Base-by-base conservation (phyloP, 2,888 invertebrate species). In the Leptinotarsa tumamoca region DNA sequence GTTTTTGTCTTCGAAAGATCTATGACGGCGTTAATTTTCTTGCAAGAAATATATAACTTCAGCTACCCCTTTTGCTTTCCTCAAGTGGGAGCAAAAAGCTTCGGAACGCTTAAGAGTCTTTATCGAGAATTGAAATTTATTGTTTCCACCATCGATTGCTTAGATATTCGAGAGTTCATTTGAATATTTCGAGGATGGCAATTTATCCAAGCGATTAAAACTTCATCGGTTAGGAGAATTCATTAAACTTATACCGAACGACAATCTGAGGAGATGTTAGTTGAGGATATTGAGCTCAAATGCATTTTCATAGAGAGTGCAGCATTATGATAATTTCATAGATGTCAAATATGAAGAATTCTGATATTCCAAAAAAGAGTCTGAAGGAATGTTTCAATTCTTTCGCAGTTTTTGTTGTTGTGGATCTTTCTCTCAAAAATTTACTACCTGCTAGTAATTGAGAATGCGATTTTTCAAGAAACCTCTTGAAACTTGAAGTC, bases 41-140 rank as follows among this genome's bases (percentile, higher is more conserved):
- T 82, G 84, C 84, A 85, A 84, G 84, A 84, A 84, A 84, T 85
- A 84, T 84, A 84, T 84, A 84, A 84, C 85, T 85, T 83, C 75
- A 78, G 58, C 79, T 83, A 85, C 84, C 84, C 83, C 83, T 84
- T 83, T 83, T 78, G 80, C 79, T 83, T 75, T 79, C 78, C 79
- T 76, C 80, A 66, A 78, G 79, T 80, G 71, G 70, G 73, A 77
- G 81, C 81, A 82, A 83, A 82, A 83, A 83, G 80, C 81, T 76
- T 52, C 76, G 74, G 74, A 74, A 78, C 69, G 79, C 78, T 80
- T 79, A 80, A 75, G 76, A 76, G 75, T 78, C 79, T 79, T 79
- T 79, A 79, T 79, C 79, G 80, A 69, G 80, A 79, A 80, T 79
- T 80, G 79, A 80, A 80, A 80, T 80, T 80, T 80, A 80, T 80